Conservation (phyloP, 35 echinoderm and acorn worm genomes). For the Ophiothrix spiculata region DNA sequence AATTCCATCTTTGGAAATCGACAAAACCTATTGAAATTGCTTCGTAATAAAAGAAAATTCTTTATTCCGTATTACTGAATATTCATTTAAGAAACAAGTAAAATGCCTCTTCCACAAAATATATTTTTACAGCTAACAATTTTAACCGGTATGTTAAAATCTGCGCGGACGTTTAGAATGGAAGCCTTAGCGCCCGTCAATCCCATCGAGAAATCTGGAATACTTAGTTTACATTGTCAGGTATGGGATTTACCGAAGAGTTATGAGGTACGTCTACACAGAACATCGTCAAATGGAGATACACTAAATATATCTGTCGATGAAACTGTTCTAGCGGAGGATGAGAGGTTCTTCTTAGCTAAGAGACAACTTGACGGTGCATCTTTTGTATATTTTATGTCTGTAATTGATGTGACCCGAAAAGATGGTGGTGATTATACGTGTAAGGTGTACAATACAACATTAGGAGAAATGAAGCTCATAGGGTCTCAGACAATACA, state of each 20-base stretch:
- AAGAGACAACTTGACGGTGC: not conserved
- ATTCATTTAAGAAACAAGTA: too few relatives aligned
- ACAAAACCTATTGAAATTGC: too few relatives aligned
- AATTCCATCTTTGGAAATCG: too few relatives aligned
- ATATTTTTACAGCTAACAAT: too few relatives aligned
- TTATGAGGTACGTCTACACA: not conserved
- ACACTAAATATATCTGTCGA: not conserved
- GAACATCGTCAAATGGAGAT: not conserved
- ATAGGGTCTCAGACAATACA: not conserved
- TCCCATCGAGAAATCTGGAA: not conserved
- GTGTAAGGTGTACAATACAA: not conserved
- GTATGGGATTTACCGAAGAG: not conserved
- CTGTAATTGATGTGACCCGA: not conserved
- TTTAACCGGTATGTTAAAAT: not conserved
- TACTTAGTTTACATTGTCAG: not conserved
- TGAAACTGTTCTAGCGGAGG: not conserved
- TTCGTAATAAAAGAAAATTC: too few relatives aligned
- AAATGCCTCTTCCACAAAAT: too few relatives aligned
- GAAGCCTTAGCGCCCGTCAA: not conserved
- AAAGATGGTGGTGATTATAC: not conserved
- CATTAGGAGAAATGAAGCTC: not conserved
- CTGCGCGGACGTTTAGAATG: not conserved
- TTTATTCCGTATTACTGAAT: too few relatives aligned
- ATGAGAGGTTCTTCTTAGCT: not conserved
- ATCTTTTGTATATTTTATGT: slow-evolving; percentile 2